phyloP scores from a whole-genome alignment of 1,140 invertebrate genomes.

The Hesperophylax magnus region DNA sequence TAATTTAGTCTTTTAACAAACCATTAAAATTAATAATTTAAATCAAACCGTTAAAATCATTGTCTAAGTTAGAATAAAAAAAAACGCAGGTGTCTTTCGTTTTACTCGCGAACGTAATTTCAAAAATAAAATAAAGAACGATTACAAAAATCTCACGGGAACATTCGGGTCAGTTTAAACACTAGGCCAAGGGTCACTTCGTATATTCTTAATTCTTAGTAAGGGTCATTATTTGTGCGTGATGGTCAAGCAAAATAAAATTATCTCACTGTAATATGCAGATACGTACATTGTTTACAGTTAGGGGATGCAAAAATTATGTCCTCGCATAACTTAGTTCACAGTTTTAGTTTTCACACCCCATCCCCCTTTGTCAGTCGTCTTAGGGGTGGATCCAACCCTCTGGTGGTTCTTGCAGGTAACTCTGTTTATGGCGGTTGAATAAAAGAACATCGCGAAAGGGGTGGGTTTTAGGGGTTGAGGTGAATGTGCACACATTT shows the following conservation, averaged over 20 bases:
- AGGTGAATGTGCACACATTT: neutral
- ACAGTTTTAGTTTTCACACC: conserved; percentile 5
- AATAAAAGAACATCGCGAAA: conserved; percentile 20
- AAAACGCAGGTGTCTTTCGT: neutral
- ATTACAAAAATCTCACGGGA: conserved; percentile 36
- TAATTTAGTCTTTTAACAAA: too few species aligned
- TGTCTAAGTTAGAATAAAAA: neutral
- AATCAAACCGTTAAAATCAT: neutral
- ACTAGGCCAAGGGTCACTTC: neutral
- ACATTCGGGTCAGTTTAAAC: conserved; percentile 35
- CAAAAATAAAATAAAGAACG: neutral
- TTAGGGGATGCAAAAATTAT: conserved; percentile 50
- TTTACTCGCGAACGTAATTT: neutral
- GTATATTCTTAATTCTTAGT: too few species aligned
- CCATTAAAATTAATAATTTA: neutral
- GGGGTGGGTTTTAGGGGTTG: neutral
- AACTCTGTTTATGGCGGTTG: neutral
- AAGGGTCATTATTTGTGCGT: neutral
- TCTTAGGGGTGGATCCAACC: conserved; percentile 2
- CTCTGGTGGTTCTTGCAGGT: neutral
- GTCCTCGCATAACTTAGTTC: conserved; percentile 27
- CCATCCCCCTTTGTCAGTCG: neutral
- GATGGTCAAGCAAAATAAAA: conserved; percentile 38
- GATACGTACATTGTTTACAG: conserved; percentile 33
- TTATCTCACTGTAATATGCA: conserved; percentile 16